Evolutionary conservation across 2,113 vertebrate species (phyloP), one percentile per base, ranked within the genome.

Genomic region (Miniopterus natalensis): DNA sequence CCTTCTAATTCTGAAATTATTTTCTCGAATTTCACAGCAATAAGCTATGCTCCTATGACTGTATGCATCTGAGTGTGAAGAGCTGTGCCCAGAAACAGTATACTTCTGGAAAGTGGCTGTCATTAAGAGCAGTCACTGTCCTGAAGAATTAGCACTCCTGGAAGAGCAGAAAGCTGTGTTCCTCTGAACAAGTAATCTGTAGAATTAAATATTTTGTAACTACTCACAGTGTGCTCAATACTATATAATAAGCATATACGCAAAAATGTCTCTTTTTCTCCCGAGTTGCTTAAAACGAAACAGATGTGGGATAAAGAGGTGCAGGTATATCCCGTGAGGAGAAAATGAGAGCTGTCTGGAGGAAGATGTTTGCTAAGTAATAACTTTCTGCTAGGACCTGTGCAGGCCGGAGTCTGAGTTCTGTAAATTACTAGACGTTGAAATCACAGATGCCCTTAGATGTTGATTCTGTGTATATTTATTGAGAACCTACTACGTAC

Each of bases 201-300:
- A 84, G 59, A 84, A 45, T 84, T 51, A 93, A 95, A 42, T 77
- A 47, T 78, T 91, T 88, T 83, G n/a, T 51, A 68, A 95, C 61
- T 45, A 25, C 31, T 68, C 42, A 75, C 23, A 87, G 18, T 70
- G 29, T 89, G 40, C n/a, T 88, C 25, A 74, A 11, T 86, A 55
- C 13, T 88, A 5, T 65, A 49, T 40, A 61, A 42, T 84, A 80
- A 95, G 20, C 68, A 31, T 65, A 80, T 63, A 40, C 57, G 47
- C 23, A 84, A 40, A 61, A 70, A 23, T 77, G 49, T 90, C 47
- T 95, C 65, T n/a, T 21, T 84, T 70, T 6, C 15, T 57, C 8
- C 36, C 40, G 45, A 77, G 14, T 78, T 90, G 42, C 21, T 87
- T 92, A 29, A 2, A 90, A 83, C 61, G 47, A 77, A 91, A 88